Evolutionary conservation across 53 echinoderm and acorn worm genomes (phyloP), one percentile per base, ranked within the genome.

Genomic region (Hippasteria phrygiana): DNA sequence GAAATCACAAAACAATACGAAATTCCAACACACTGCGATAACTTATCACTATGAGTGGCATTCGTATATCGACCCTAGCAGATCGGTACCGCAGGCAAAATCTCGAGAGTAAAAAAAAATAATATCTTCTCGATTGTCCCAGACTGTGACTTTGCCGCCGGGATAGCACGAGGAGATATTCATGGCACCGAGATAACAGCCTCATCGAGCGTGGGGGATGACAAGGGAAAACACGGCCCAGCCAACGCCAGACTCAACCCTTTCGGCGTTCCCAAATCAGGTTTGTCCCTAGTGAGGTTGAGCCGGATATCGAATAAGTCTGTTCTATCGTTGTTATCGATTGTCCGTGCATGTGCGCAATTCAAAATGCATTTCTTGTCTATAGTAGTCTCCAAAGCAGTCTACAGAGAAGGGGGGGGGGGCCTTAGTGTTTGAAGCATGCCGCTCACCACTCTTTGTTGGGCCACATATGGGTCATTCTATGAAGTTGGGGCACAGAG

Each of bases 71-170:
- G 59, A 59, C 26, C 59, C 11, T 22, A 22, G 59, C 59, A 26
- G 3, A 1, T 26, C 26, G n/a, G 7, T 59, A 59, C n/a, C 3
- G 8, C 2, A 20, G 51, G 51, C 51, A 59, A 59, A 59, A 18
- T 59, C 59, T 26, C 22, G 26, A 22, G n/a, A n/a, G n/a, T 59
- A 4, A 59, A 26, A 14, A 14, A 55, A 17, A 8, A 12, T 59
- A 22, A n/a, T 59, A 26, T 26, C 26, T 45, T 45, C 46, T 45
- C 17, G 59, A 24, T 18, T 17, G 59, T 18, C 24, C 4, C 46
- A 97, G 97, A 92, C 83, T 97, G 97, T 48, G 93, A 97, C 88
- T 92, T 90, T 48, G 88, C 95, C 1, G 88, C 93, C 18, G 97
- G 97, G 27, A 50, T 97, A 24, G 75, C 92, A 12, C 92, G 93